These are phyloP conservation scores for Torymus tubicola DNA, from an alignment of 2,888 invertebrate genomes.

Conservation along the genomic window DNA sequence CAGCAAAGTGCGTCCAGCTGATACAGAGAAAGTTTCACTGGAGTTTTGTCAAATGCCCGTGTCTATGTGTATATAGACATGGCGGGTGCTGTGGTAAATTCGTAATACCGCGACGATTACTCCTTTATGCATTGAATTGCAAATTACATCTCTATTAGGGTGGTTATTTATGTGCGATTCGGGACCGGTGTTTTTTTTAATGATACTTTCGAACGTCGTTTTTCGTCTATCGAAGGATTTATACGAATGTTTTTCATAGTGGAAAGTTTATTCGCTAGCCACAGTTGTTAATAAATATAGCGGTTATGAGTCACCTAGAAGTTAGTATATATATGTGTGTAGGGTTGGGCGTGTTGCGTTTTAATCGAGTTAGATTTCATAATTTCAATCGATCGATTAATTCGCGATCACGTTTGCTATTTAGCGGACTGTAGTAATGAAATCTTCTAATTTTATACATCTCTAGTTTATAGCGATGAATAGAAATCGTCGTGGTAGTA, in stretches of 20 bases:
- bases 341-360: no score
- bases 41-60: conserved; percentile 10
- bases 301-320: not conserved
- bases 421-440: no score
- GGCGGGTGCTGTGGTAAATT: not conserved
- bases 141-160: conserved; percentile 46
- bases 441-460: no score
- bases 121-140: conserved; percentile 40
- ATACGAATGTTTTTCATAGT: not conserved
- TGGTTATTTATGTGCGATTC: conserved; percentile 44
- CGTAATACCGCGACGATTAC: conserved; percentile 33
- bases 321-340: not conserved
- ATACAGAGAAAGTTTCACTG: conserved; percentile 41
- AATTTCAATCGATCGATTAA: no score
- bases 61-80: not conserved
- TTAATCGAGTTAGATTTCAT: no score
- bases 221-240: no score
- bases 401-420: no score
- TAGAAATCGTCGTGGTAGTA: no score
- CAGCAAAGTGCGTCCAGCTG: conserved; percentile 25
- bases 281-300: no score
- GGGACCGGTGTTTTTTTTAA: conserved; percentile 8
- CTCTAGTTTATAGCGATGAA: no score
- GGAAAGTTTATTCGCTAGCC: conserved; percentile 18
- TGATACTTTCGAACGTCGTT: conserved; percentile 21